phyloP scores from a whole-genome alignment of 2,888 invertebrate species.

The Spicauda simplicius region DNA sequence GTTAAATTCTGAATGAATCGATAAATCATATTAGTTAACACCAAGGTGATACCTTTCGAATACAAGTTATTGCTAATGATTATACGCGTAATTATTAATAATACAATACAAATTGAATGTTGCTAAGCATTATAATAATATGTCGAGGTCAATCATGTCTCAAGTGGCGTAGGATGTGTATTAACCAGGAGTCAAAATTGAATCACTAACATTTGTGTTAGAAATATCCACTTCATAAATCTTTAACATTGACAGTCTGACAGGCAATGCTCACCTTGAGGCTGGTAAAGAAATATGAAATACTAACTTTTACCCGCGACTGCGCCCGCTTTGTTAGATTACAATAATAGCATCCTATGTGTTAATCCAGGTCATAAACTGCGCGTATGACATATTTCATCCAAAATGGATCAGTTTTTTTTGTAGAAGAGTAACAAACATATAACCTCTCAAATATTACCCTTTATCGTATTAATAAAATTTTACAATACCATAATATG shows the following conservation, averaged over 20 bases:
- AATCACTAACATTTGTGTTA: not conserved
- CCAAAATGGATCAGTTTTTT: no score
- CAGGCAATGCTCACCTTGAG: no score
- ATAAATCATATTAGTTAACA: not conserved
- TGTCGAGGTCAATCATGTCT: slow-evolving; percentile 3
- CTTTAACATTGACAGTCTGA: not conserved
- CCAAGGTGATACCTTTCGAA: not conserved
- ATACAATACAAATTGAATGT: not conserved
- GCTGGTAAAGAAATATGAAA: no score
- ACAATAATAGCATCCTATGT: no score
- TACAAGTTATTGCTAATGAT: not conserved
- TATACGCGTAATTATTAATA: not conserved
- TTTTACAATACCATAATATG: no score
- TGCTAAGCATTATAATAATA: not conserved
- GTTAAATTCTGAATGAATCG: not conserved
- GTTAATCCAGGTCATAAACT: no score
- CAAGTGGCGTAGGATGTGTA: not conserved
- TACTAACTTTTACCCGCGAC: no score
- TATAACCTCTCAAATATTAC: no score
- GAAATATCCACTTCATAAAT: not conserved
- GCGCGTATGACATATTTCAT: no score
- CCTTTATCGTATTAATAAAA: no score
- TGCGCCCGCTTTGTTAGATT: no score
- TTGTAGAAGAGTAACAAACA: no score
- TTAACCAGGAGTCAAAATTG: slow-evolving; percentile 4